Evolutionary conservation across 1,140 invertebrate genomes (phyloP).

Genomic region (Agrypnia vestita): DNA sequence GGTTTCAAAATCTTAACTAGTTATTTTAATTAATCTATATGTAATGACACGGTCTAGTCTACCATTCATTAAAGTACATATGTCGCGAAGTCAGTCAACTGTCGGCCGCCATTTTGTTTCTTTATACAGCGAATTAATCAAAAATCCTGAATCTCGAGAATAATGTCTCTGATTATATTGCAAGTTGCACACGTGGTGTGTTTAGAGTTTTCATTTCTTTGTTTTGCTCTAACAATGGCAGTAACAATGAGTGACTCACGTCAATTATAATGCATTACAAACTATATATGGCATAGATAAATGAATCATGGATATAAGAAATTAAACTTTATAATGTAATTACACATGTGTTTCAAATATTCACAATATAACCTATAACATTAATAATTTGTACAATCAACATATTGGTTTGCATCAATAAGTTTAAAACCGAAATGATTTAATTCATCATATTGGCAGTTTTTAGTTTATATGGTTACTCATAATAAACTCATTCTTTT

Average conservation of each 20-base stretch:
- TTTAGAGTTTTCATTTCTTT: slow-evolving; percentile 5
- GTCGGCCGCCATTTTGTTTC: slow-evolving; percentile 13
- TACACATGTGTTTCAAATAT: slow-evolving; percentile 57
- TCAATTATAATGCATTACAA: slow-evolving; percentile 53
- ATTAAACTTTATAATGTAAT: slow-evolving; percentile 47
- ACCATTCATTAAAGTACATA: slow-evolving; percentile 60
- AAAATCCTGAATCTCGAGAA: background rate
- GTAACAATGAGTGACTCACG: slow-evolving; percentile 55
- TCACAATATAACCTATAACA: slow-evolving; percentile 58
- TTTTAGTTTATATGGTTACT: background rate
- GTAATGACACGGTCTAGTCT: slow-evolving; percentile 59
- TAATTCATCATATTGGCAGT: slow-evolving; percentile 17
- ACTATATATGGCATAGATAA: slow-evolving; percentile 62
- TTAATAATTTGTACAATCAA: slow-evolving; percentile 61
- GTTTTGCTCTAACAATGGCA: slow-evolving; percentile 27
- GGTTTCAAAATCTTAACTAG: slow-evolving; percentile 57
- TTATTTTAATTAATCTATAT: slow-evolving; percentile 59
- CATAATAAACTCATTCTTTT: background rate
- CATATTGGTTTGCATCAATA: slow-evolving; percentile 36
- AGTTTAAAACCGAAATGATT: slow-evolving; percentile 41
- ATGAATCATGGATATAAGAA: slow-evolving; percentile 60
- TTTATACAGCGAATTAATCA: background rate
- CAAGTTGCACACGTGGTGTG: background rate
- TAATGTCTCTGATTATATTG: background rate
- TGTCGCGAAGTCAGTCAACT: slow-evolving; percentile 43